These are phyloP conservation scores for Venturia canescens DNA, from an alignment of 1,140 invertebrate genomes.

Conservation along the genomic window DNA sequence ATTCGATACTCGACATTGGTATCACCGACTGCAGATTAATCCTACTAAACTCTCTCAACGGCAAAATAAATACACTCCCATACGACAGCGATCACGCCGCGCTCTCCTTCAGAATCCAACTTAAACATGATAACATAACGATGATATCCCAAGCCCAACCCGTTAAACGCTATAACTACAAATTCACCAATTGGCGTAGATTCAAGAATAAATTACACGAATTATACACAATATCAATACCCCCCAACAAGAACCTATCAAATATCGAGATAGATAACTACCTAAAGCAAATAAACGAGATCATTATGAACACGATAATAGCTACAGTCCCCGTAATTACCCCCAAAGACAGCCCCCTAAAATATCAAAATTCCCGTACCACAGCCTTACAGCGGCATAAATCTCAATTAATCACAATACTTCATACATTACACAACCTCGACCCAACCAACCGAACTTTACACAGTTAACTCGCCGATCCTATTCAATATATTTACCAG, in stretches of 20 bases:
- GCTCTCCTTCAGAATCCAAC: neutral
- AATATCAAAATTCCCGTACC: conserved; percentile 39
- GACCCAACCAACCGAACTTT: neutral
- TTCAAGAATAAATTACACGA: conserved; percentile 41
- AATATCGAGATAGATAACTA: conserved; percentile 48
- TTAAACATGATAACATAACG: neutral
- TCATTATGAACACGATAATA: conserved; percentile 45
- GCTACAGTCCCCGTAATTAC: conserved; percentile 31
- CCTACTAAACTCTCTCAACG: neutral
- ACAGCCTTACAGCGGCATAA: neutral
- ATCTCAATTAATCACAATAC: neutral
- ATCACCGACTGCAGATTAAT: conserved; percentile 22
- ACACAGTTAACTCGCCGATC: neutral
- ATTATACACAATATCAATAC: conserved; percentile 20
- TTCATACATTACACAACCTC: neutral
- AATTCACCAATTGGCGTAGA: conserved; percentile 51
- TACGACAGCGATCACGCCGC: conserved; percentile 29
- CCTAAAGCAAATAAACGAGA: conserved; percentile 15
- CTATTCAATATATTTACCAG: too few species aligned
- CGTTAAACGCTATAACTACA: conserved; percentile 35
- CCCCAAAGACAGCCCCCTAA: neutral
- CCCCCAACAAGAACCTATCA: conserved; percentile 48
- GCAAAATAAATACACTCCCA: neutral
- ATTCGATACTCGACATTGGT: conserved; percentile 23
- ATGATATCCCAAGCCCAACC: neutral